Conservation (phyloP, 1,140 invertebrate genomes). For the Magallana angulata region DNA sequence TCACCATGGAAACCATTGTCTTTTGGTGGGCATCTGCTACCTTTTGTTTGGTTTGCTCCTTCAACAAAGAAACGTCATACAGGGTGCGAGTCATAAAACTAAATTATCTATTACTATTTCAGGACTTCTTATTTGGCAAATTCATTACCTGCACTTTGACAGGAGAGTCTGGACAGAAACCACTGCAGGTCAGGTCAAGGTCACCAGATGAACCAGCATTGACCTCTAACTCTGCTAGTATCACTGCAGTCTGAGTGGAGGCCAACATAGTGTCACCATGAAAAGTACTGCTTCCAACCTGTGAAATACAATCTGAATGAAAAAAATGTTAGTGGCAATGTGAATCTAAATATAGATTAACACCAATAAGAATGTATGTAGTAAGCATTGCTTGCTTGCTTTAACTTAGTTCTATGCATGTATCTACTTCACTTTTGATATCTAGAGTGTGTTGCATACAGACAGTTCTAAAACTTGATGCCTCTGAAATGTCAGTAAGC, state of each 20-base stretch:
- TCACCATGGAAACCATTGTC: constrained; percentile 54
- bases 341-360: too few relatives aligned
- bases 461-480: too few relatives aligned
- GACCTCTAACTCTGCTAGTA: constrained; percentile 65
- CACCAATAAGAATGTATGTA: too few relatives aligned
- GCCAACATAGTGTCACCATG: constrained; percentile 45
- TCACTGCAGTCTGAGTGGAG: constrained; percentile 66
- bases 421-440: too few relatives aligned
- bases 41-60: background rate
- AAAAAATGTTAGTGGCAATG: background rate
- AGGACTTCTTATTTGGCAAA: background rate
- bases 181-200: constrained; percentile 36
- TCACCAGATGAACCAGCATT: constrained; percentile 38
- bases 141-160: constrained; percentile 44
- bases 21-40: constrained; percentile 31
- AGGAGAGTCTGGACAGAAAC: constrained; percentile 52
- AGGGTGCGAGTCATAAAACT: background rate
- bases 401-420: too few relatives aligned
- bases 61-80: background rate
- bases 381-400: too few relatives aligned
- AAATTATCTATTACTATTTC: background rate
- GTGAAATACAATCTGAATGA: background rate
- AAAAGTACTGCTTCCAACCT: background rate
- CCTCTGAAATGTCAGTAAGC: too few relatives aligned
- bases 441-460: too few relatives aligned